These are phyloP conservation scores for Tachysurus vachellii DNA, from an alignment of 2,113 vertebrate species.

Conservation along the genomic window DNA sequence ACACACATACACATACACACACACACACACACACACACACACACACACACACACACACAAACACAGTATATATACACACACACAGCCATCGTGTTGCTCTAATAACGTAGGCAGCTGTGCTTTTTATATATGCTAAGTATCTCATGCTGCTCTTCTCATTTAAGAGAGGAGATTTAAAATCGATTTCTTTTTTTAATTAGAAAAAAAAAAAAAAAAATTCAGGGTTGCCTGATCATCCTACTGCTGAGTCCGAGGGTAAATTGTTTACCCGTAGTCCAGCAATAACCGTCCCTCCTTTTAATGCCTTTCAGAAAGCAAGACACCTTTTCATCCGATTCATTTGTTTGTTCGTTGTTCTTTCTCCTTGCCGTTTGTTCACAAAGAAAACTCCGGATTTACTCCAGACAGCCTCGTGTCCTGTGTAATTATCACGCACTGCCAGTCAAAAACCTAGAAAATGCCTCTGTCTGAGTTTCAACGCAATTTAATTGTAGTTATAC, in stretches of 20 bases:
- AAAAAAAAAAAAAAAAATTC: neutral
- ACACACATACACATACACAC: constrained; percentile 14
- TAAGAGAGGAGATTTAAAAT: constrained; percentile 17
- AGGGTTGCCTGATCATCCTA: constrained; percentile 24
- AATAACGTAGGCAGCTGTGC: constrained; percentile 49
- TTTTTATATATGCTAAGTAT: constrained; percentile 37
- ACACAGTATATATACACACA: constrained; percentile 2
- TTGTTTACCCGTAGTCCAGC: neutral
- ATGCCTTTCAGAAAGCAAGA: neutral
- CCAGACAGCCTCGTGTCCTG: neutral
- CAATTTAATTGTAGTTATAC: neutral
- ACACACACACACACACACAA: too few species aligned
- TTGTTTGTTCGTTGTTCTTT: neutral
- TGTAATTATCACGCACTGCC: neutral
- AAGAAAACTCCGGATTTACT: neutral
- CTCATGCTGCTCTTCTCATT: constrained; percentile 34
- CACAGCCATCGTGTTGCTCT: constrained; percentile 22
- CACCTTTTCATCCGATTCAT: neutral
- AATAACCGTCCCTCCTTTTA: neutral
- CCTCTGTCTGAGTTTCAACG: neutral
- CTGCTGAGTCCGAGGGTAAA: neutral
- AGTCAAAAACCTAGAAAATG: neutral
- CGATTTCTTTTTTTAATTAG: constrained; percentile 10
- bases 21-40: neutral
- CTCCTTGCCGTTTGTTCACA: neutral